phyloP scores from a whole-genome alignment of 2,888 invertebrate species.

The Leptinotarsa haldemani region DNA sequence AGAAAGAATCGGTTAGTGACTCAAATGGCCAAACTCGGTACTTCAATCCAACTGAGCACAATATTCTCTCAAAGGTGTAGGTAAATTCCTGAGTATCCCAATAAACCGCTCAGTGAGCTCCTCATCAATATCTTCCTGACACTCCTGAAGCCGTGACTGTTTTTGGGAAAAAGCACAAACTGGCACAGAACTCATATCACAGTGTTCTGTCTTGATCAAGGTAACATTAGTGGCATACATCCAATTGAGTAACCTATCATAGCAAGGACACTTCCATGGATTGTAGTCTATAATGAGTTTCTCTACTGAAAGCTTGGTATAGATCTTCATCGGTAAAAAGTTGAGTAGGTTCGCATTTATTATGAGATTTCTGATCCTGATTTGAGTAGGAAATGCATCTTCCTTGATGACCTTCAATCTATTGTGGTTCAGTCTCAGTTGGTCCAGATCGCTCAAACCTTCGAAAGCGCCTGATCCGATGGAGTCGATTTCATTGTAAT shows the following conservation, averaged over 20 bases:
- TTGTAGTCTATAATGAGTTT: slow-evolving; percentile 48
- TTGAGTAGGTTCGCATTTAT: slow-evolving; percentile 53
- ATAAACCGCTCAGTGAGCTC: slow-evolving; percentile 41
- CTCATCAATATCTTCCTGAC: slow-evolving; percentile 43
- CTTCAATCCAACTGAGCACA: slow-evolving; percentile 31
- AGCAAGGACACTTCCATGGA: slow-evolving; percentile 56
- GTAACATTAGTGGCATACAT: slow-evolving; percentile 44
- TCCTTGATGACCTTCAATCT: slow-evolving; percentile 45
- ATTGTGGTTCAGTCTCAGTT: slow-evolving; percentile 51
- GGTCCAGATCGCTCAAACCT: slow-evolving; percentile 46
- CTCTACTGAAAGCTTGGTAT: slow-evolving; percentile 46
- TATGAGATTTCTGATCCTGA: slow-evolving; percentile 42
- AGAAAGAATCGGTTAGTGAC: neutral
- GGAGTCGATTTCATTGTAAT: slow-evolving; percentile 50
- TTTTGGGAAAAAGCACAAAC: slow-evolving; percentile 41
- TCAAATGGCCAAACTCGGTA: neutral
- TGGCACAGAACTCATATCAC: slow-evolving; percentile 40
- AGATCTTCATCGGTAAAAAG: slow-evolving; percentile 47
- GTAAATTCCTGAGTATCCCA: slow-evolving; percentile 29
- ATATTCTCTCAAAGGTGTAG: slow-evolving; percentile 11
- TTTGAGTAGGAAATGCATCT: slow-evolving; percentile 47
- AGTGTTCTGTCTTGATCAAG: slow-evolving; percentile 35
- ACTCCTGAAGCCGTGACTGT: slow-evolving; percentile 28
- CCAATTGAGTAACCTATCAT: slow-evolving; percentile 48
- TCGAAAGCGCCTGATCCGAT: slow-evolving; percentile 51